phyloP scores from a whole-genome alignment of 2,797 vertebrate genomes.

The Etheostoma nigrum region DNA sequence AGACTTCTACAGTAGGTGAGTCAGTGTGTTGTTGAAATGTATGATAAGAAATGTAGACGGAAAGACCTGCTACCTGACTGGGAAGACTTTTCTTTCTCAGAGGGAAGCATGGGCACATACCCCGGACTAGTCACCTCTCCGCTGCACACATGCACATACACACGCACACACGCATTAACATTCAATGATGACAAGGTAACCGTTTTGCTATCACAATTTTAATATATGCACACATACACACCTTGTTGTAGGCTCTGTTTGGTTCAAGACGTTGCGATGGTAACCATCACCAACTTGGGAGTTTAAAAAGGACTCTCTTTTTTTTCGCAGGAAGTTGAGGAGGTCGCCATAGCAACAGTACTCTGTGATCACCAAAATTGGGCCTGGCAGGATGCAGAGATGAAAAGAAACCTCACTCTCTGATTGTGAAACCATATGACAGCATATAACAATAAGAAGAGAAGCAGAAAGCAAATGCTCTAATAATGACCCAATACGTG shows the following conservation, averaged over 20 bases:
- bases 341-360: constrained; percentile 99
- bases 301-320: constrained; percentile 93
- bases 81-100: constrained; percentile 81
- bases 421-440: constrained; percentile 45
- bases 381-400: constrained; percentile 84
- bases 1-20: background rate
- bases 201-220: background rate
- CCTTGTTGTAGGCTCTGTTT: constrained; percentile 82
- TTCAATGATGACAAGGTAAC: background rate
- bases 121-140: constrained; percentile 86
- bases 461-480: background rate
- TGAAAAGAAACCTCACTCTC: constrained; percentile 37
- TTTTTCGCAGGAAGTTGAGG: constrained; percentile 95
- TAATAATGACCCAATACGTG: constrained; percentile 10
- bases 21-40: background rate
- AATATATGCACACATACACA: constrained; percentile 73
- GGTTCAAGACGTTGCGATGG: constrained; percentile 91
- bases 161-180: constrained; percentile 14
- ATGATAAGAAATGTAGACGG: background rate
- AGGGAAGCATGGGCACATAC: constrained; percentile 94
- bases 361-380: constrained; percentile 97
- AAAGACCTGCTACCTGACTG: constrained; percentile 76
- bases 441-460: constrained; percentile 37
- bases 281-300: constrained; percentile 85
- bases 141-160: constrained; percentile 35